phyloP scores from a whole-genome alignment of 1,140 invertebrate species.

The Hesperophylax magnus region DNA sequence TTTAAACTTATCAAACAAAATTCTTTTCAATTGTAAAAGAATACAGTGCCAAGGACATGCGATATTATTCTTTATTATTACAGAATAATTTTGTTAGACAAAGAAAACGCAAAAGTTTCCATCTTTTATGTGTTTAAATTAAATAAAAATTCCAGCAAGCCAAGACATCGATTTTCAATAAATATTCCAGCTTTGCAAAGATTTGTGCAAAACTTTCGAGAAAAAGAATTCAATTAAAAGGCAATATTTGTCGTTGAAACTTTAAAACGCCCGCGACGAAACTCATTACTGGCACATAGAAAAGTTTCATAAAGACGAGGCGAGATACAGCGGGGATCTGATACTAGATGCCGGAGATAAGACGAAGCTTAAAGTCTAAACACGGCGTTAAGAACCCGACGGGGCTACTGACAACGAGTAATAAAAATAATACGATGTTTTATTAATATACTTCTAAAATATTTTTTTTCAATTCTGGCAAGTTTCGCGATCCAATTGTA shows the following conservation, averaged over 20 bases:
- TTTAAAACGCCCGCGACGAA: slow-evolving; percentile 48
- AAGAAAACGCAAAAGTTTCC: no score
- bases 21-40: background rate
- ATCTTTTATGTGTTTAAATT: no score
- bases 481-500: no score
- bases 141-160: background rate
- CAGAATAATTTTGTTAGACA: no score
- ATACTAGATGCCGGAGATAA: slow-evolving; percentile 41
- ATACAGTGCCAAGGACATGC: no score
- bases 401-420: no score
- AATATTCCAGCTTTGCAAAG: background rate
- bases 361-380: no score
- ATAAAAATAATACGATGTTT: no score
- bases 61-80: no score
- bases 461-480: no score
- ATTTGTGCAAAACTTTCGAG: background rate
- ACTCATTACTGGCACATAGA: slow-evolving; percentile 51
- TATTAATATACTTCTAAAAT: no score
- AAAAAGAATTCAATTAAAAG: slow-evolving; percentile 56
- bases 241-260: slow-evolving; percentile 53
- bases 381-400: no score
- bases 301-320: slow-evolving; percentile 43
- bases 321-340: slow-evolving; percentile 24
- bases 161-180: background rate
- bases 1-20: background rate